Base-by-base conservation (phyloP, 2,888 invertebrate species). In the Mactromeris polynyma region DNA sequence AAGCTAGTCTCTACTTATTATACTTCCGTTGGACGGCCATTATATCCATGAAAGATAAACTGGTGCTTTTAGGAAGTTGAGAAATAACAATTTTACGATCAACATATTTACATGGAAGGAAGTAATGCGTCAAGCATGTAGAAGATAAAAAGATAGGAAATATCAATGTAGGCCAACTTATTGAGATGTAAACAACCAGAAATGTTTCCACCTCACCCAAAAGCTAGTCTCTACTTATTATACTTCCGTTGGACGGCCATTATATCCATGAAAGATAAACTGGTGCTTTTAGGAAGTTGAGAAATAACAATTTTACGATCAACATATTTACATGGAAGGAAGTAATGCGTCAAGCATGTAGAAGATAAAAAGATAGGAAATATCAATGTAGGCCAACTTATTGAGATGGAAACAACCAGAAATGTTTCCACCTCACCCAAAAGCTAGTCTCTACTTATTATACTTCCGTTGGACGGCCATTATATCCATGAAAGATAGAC, bases 1-100 rank as follows among this genome's bases (percentile, higher is more conserved):
- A 90, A 87, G 85, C 54, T 73, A 80, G 78, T 51, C 51, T 54
- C 80, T 42, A 46, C 19, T 86, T 88, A 6, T 33, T 90, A 40
- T 90, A 81, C 90, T 90, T 90, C 90, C 88, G 58, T 46, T 86
- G 64, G 90, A 90, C 88, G 84, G 84, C 90, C 90, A 88, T 31
- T 14, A 64, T 11, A 46, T 40, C 69, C 83, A 31, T 21, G 17
- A 40, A 46, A 36, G 83, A 38, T 46, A 64, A 46, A 73, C 81
- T 83, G 90, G 90, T 90, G 90, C 87, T 87, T 90, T 90, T 90
- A 54, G 87, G 90, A 87, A 90, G 87, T 46, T 19, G 2, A 6
- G 19, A 51, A 51, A 14, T 51, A 19, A n/a, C n/a, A n/a, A n/a
- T n/a, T n/a, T n/a, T n/a, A n/a, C n/a, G n/a, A n/a, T n/a, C n/a